These are phyloP conservation scores for Psylliodes chrysocephalus DNA, from an alignment of 2,888 invertebrate genomes.

Conservation along the genomic window DNA sequence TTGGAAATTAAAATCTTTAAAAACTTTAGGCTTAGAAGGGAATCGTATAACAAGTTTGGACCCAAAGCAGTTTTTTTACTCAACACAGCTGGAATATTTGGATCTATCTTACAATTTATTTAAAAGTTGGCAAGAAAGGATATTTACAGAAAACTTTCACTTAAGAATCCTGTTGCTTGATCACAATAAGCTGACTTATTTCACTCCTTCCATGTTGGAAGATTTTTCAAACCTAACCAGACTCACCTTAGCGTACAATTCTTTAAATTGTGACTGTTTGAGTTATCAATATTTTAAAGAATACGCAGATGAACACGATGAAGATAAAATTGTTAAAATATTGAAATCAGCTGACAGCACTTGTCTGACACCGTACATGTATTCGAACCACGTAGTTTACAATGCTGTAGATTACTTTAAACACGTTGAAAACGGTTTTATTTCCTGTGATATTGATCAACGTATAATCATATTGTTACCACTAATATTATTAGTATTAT, in stretches of 20 bases:
- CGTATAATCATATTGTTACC: constrained; percentile 42
- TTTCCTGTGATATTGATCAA: constrained; percentile 36
- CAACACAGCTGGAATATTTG: constrained; percentile 64
- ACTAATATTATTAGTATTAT: constrained; percentile 54
- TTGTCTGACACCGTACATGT: constrained; percentile 7
- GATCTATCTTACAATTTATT: constrained; percentile 68
- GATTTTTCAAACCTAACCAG: constrained; percentile 66
- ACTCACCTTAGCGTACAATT: constrained; percentile 67
- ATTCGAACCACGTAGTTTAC: constrained; percentile 33
- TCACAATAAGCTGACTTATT: constrained; percentile 69
- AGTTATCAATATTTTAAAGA: constrained; percentile 32
- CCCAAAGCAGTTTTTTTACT: constrained; percentile 63
- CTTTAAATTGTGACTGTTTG: constrained; percentile 68
- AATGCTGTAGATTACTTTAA: constrained; percentile 49
- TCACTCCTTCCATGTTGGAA: constrained; percentile 69
- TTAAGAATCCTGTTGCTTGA: constrained; percentile 63
- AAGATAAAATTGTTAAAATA: not conserved
- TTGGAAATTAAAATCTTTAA: constrained; percentile 66
- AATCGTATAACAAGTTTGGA: constrained; percentile 66
- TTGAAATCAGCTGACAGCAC: not conserved
- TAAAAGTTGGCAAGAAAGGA: constrained; percentile 67
- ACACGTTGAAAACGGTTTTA: constrained; percentile 33
- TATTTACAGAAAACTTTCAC: no score
- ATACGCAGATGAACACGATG: not conserved
- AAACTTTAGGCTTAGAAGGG: constrained; percentile 66